Evolutionary conservation across 2,888 invertebrate species (phyloP).

Genomic region (Ecliptopera silaceata): DNA sequence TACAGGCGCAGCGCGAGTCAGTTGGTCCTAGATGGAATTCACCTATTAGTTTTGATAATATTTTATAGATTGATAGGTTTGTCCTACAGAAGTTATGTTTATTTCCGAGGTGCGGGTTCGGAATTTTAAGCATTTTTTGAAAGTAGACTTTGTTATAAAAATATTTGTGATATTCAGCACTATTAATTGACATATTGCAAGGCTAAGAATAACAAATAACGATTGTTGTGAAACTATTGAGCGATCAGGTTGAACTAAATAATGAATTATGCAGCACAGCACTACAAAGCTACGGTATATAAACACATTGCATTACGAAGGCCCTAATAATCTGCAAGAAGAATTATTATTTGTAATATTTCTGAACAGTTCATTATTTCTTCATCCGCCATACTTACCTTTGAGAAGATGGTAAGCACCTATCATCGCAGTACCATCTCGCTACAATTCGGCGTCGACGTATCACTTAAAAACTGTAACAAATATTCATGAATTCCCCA

Average conservation of each 20-base stretch:
- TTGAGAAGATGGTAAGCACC: conserved; percentile 50
- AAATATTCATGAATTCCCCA: conserved; percentile 82
- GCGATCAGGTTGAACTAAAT: not conserved
- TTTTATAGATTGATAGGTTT: not conserved
- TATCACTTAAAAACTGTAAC: conserved; percentile 79
- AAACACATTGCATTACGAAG: conserved; percentile 5
- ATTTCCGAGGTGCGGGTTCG: not conserved
- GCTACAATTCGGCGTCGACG: conserved; percentile 70
- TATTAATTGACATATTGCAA: not conserved
- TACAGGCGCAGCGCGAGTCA: conserved; percentile 94
- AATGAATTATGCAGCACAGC: not conserved
- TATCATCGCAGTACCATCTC: conserved; percentile 58
- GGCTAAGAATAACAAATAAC: not conserved
- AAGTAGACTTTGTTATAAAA: too few species aligned
- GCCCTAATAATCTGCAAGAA: conserved; percentile 14
- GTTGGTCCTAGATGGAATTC: conserved; percentile 88
- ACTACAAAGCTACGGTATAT: not conserved
- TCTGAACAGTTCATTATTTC: conserved; percentile 29
- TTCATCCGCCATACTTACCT: conserved; percentile 67
- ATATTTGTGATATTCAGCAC: too few species aligned
- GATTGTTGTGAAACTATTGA: not conserved
- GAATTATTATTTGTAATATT: conserved; percentile 5
- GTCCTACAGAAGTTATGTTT: too few species aligned
- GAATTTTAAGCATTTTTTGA: not conserved
- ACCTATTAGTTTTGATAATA: conserved; percentile 10